Base-by-base conservation (phyloP, 2,888 invertebrate species). In the Oscheius onirici region DNA sequence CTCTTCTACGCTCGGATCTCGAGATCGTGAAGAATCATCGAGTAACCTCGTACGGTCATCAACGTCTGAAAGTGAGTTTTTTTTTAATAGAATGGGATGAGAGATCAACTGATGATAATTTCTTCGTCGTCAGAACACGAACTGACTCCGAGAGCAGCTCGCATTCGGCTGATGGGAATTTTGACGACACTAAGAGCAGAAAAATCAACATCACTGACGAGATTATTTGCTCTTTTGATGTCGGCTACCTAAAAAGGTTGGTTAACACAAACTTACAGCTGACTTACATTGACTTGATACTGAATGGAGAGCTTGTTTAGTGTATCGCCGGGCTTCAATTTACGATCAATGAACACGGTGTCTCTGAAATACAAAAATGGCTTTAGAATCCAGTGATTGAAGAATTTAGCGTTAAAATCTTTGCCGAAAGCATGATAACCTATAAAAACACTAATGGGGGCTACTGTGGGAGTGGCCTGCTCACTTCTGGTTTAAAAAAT, bases 181-280 rank as follows among this genome's bases (percentile, higher is more conserved):
- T 83, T 83, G 11, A 86, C 70, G 26, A 73, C 51, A 1, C 79
- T 75, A 22, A 84, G 67, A 3, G 82, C 85, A 46, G 76, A 28
- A 41, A 87, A 81, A 52, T 86, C 86, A 24, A 84, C 81, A 52
- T 86, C 86, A 28, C 72, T 77, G 6, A 85, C 79, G 41, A 86
- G 76, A 71, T 83, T 85, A 63, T 86, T 86, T 0, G 79, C 83
- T 34, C 86, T 67, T 72, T 86, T 86, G 20, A 86, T 78, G 65
- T 86, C 86, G 10, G 86, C 75, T 0, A 85, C 84, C 86, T 86
- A 65, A 41, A 74, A 73, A 17, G n/a, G 28, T 60, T 20, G 20
- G 11, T 17, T 20, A n/a, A 28, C n/a, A 20, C 24, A 24, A 46
- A 44, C 3, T 60, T 10, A 24, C 15, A 60, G 10, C 11, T 13